Evolutionary conservation across 2,888 invertebrate species (phyloP), one percentile per base, ranked within the genome.

Genomic region (Amblyjoppa fuscipennis): DNA sequence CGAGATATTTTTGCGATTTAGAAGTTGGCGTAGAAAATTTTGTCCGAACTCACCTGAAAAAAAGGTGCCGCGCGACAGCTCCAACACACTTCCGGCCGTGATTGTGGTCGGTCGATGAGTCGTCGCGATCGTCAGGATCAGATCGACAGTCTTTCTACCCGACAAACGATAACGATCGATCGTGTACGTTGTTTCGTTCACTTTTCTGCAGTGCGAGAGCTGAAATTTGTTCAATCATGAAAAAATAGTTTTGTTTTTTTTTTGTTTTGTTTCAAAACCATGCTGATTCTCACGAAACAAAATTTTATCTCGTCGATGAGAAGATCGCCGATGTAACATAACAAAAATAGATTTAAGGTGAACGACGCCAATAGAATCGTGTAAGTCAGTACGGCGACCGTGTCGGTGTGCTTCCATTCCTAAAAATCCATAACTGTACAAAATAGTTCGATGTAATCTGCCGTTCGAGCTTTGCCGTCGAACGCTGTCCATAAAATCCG

Each of bases 31-130:
- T 49, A 0, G 3, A 49, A 49, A 13, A 0, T 2, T 49, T 16
- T 16, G 0, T 16, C 16, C 1, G 45, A 49, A 66, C 25, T 53
- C 25, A 28, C 56, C 11, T 20, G 49, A 2, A 2, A 38, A 53
- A 16, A 84, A 64, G 66, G 71, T 20, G 68, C n/a, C 71, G 1
- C 83, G 45, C 0, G 87, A 88, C 3, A 89, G 69, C 38, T 84
- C 77, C 0, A 86, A 53, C 20, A 87, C 68, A 79, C 85, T 87
- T 4, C 88, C 89, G n/a, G 86, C 88, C 7, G 81, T 86, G 1
- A 89, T 25, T 20, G 78, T 86, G 1, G 51, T 9, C 0, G 86
- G 78, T 53, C 3, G 20, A 38, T 73, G 31, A 0, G 87, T 13
- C 45, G 3, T 20, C 20, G 20, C 20, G 20, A 20, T 20, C 20